These are phyloP conservation scores for Mythimna ferrago DNA, from an alignment of 2,888 invertebrate genomes.

Conservation along the genomic window DNA sequence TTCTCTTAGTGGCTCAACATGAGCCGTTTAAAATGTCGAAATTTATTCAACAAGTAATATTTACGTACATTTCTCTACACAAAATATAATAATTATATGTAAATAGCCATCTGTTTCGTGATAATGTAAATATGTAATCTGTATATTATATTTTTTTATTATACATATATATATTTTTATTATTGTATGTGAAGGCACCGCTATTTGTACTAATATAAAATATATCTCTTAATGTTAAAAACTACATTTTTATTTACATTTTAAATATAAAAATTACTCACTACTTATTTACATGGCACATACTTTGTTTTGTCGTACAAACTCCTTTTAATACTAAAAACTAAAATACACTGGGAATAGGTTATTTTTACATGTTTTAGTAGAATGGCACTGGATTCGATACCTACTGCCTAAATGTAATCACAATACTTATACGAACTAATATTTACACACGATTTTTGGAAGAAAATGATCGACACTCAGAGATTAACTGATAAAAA, in stretches of 20 bases:
- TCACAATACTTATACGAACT: slow-evolving; percentile 56
- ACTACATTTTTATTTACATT: slow-evolving; percentile 56
- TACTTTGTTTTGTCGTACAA: slow-evolving; percentile 77
- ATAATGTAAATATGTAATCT: slow-evolving; percentile 63
- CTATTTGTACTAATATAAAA: slow-evolving; percentile 75
- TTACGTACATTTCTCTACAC: slow-evolving; percentile 52
- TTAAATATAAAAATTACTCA: slow-evolving; percentile 39
- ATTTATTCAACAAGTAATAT: slow-evolving; percentile 73
- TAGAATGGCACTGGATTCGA: slow-evolving; percentile 79
- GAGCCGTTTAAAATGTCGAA: slow-evolving; percentile 82
- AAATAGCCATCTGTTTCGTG: slow-evolving; percentile 63
- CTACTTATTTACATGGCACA: slow-evolving; percentile 87
- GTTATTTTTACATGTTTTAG: slow-evolving; percentile 70
- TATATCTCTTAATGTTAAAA: slow-evolving; percentile 60
- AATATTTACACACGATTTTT: slow-evolving; percentile 6
- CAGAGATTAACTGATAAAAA: not conserved
- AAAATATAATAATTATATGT: slow-evolving; percentile 67
- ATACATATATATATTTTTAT: slow-evolving; percentile 43
- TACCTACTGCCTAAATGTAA: slow-evolving; percentile 60
- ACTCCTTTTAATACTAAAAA: slow-evolving; percentile 54
- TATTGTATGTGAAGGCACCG: slow-evolving; percentile 74
- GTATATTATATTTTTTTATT: slow-evolving; percentile 34
- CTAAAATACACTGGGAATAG: slow-evolving; percentile 55
- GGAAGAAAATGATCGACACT: not conserved
- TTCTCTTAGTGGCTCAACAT: slow-evolving; percentile 82